A percentile compares a stretch with the other conserved stretches of the same genome.
Conservation (phyloP, 2,797 vertebrate genomes). For the Xerus rutilus region DNA sequence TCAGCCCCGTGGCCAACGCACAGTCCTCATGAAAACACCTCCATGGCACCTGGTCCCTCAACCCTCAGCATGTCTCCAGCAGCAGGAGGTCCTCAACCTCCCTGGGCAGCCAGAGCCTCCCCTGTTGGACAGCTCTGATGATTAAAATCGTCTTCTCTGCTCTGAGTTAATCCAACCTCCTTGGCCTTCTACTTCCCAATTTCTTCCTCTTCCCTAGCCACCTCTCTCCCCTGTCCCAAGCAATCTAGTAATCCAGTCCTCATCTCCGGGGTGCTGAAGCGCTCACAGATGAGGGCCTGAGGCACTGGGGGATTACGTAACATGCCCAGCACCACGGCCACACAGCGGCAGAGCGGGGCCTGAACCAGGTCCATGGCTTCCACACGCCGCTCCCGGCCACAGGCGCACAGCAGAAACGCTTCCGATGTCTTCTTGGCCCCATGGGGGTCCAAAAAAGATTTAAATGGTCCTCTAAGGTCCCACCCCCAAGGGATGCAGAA, state of each 20-base stretch:
- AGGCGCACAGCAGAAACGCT: rapidly evolving
- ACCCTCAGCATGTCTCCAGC: not conserved
- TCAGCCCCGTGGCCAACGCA: not conserved
- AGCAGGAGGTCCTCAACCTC: not conserved
- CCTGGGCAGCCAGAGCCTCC: not conserved
- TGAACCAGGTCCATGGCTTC: not conserved
- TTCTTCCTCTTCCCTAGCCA: not conserved
- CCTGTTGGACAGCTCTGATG: not conserved
- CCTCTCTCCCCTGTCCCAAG: not conserved
- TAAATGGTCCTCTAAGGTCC: not conserved
- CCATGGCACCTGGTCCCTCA: rapidly evolving
- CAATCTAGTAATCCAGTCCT: not conserved
- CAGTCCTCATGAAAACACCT: not conserved
- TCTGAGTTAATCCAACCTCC: not conserved
- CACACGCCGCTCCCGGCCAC: not conserved
- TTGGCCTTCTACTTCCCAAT: not conserved
- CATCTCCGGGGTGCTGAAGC: not conserved
- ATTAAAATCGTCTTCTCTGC: not conserved
- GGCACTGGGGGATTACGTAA: not conserved
- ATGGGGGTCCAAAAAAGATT: not conserved
- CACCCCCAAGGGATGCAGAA: not conserved
- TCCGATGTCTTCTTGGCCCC: not conserved
- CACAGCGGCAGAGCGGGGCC: not conserved
- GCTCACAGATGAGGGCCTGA: not conserved
- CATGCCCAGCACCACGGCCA: not conserved